Evolutionary conservation across 2,113 vertebrate genomes (phyloP).

Genomic region (Manacus vitellinus): DNA sequence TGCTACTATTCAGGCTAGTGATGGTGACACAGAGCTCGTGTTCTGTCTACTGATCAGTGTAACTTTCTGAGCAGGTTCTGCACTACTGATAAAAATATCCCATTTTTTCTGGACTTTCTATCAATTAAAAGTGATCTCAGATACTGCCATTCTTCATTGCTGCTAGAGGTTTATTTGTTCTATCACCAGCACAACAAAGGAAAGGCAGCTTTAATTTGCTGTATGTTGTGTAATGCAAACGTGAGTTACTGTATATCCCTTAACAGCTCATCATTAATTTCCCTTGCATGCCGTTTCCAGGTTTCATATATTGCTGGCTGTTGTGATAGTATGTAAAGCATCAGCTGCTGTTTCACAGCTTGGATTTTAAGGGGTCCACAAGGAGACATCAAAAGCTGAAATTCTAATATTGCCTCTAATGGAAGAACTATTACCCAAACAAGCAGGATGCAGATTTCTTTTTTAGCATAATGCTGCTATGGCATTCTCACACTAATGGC

Average conservation of each 20-base stretch:
- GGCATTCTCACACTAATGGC: background rate
- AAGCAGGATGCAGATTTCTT: constrained; percentile 48
- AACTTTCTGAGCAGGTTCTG: constrained; percentile 24
- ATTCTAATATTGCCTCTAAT: constrained; percentile 65
- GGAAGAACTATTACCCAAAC: constrained; percentile 61
- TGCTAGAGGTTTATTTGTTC: constrained; percentile 9
- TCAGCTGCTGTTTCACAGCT: constrained; percentile 72
- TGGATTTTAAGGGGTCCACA: constrained; percentile 66
- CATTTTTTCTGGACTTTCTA: background rate
- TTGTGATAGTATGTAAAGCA: constrained; percentile 57
- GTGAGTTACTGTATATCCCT: constrained; percentile 52
- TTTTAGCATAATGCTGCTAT: constrained; percentile 29
- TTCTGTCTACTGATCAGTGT: background rate
- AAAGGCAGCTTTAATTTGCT: constrained; percentile 32
- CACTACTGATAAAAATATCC: background rate
- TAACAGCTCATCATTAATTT: constrained; percentile 51
- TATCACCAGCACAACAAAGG: constrained; percentile 3
- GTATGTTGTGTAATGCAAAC: constrained; percentile 33
- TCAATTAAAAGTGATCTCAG: background rate
- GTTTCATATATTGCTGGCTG: constrained; percentile 57
- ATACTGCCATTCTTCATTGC: background rate
- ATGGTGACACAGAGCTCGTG: background rate
- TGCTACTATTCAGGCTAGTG: background rate
- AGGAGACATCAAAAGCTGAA: constrained; percentile 70
- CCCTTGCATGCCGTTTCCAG: constrained; percentile 7